Percentiles rank a stretch among this genome's conserved stretches.
Evolutionary conservation across 2,797 vertebrate genomes (phyloP).

Genomic region (Argyrosomus regius): DNA sequence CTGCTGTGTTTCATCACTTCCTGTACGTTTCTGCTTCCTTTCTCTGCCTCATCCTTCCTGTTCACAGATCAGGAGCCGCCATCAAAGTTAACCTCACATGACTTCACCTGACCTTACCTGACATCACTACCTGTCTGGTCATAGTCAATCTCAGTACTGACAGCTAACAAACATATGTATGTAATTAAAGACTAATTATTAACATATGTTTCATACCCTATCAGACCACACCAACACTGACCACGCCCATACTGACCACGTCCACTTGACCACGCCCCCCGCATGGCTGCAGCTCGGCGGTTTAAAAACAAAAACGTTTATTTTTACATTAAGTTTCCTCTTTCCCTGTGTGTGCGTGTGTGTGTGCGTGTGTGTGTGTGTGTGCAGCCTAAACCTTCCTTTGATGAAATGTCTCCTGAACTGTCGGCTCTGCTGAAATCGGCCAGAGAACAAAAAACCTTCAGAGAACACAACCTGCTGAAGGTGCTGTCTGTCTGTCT

Average conservation of each 20-base stretch:
- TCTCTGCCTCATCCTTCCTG: background rate
- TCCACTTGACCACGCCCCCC: background rate
- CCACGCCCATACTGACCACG: accelerated
- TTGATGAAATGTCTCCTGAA: slow-evolving; percentile 92
- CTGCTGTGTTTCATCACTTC: background rate
- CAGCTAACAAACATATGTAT: background rate
- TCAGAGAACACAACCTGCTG: slow-evolving; percentile 83
- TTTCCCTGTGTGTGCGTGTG: background rate
- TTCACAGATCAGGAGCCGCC: background rate
- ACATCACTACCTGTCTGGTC: background rate
- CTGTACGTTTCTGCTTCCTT: background rate
- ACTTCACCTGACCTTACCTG: background rate
- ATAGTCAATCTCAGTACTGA: background rate
- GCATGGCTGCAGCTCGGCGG: slow-evolving; percentile 47
- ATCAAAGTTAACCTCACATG: background rate
- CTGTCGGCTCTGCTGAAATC: slow-evolving; percentile 94
- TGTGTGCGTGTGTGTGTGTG: slow-evolving; percentile 54
- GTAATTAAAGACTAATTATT: slow-evolving; percentile 11
- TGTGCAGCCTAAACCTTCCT: slow-evolving; percentile 91
- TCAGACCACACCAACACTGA: background rate
- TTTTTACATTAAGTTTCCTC: too few relatives aligned
- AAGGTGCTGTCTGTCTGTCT: slow-evolving; percentile 58
- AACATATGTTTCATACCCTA: background rate
- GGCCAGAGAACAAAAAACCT: slow-evolving; percentile 89
- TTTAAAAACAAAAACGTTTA: background rate